Percentiles rank a stretch among this genome's conserved stretches.
Conservation (phyloP, 2,113 vertebrate genomes). For the Orientallactaga bullata region DNA sequence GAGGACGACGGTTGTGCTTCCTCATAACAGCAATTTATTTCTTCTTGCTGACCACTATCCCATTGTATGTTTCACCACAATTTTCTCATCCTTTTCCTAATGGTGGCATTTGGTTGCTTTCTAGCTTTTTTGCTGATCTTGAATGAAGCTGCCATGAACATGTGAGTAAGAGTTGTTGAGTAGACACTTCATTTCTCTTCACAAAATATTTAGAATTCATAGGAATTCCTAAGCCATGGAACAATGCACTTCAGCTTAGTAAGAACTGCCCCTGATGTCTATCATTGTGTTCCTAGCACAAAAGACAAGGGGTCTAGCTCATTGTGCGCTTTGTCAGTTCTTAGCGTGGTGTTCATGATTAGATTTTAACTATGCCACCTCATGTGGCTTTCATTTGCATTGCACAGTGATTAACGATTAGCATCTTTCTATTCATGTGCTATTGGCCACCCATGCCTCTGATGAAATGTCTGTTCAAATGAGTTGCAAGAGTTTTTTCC, state of each 20-base stretch:
- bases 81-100: neutral
- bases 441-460: neutral
- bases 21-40: neutral
- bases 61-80: neutral
- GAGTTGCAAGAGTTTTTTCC: neutral
- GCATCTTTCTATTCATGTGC: neutral
- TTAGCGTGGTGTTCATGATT: neutral
- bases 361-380: neutral
- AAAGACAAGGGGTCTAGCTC: neutral
- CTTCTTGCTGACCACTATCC: neutral
- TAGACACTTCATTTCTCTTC: neutral
- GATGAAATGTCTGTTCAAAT: neutral
- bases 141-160: neutral
- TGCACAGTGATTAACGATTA: neutral
- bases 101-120: neutral
- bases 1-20: neutral
- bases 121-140: neutral
- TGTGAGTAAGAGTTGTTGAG: neutral
- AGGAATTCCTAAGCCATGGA: neutral
- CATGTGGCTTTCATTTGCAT: neutral
- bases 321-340: neutral
- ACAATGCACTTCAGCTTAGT: neutral
- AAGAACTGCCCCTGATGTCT: neutral
- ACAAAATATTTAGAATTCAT: neutral
- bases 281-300: neutral